These are phyloP conservation scores for Neria commutata DNA, from an alignment of 2,888 invertebrate genomes.

Conservation along the genomic window DNA sequence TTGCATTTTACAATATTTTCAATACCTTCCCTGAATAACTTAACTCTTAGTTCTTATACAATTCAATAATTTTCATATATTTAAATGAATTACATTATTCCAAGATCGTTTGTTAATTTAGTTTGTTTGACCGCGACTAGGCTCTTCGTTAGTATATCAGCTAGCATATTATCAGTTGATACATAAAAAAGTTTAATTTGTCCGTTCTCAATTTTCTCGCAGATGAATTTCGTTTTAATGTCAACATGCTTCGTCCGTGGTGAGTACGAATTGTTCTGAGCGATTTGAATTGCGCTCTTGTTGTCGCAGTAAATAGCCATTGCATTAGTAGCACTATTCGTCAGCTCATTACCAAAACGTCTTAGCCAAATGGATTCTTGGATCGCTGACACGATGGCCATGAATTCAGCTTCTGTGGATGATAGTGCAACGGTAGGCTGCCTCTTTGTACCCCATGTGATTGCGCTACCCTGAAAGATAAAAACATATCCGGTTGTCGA, in stretches of 20 bases:
- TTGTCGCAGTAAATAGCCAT: conserved; percentile 20
- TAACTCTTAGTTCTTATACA: too few species aligned
- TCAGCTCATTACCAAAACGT: conserved; percentile 20
- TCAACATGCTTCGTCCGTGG: conserved; percentile 28
- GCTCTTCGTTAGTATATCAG: too few species aligned
- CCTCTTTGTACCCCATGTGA: conserved; percentile 31
- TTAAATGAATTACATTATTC: too few species aligned
- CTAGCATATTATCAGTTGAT: too few species aligned
- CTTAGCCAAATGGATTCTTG: conserved; percentile 30
- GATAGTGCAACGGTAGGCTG: conserved; percentile 31
- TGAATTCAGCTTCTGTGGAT: conserved; percentile 33
- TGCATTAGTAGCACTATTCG: conserved; percentile 7
- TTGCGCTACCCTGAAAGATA: conserved; percentile 25
- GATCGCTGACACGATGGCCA: conserved; percentile 31
- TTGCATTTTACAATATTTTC: too few species aligned
- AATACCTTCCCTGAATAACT: too few species aligned
- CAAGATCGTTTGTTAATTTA: too few species aligned
- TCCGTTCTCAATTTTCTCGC: too few species aligned
- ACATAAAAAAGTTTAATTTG: too few species aligned
- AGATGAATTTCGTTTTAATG: conserved; percentile 28
- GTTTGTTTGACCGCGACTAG: too few species aligned
- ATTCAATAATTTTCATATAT: too few species aligned
- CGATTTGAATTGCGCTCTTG: conserved; percentile 24
- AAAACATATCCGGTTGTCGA: too few species aligned
- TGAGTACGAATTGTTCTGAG: conserved; percentile 20